Base-by-base conservation (phyloP, 2,888 invertebrate species). In the Arctia plantaginis region DNA sequence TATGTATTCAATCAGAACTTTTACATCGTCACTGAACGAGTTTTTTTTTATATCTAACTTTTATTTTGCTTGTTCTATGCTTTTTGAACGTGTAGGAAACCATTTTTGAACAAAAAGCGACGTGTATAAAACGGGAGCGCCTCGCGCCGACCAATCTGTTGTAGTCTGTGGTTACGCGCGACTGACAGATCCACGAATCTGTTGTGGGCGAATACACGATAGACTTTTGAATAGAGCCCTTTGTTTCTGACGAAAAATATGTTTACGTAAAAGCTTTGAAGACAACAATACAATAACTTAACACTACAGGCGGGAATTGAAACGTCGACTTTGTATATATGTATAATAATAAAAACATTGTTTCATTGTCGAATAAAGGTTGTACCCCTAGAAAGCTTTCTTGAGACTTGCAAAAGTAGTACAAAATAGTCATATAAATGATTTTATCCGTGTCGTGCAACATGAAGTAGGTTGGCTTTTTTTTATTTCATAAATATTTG, bases 101-200 rank as follows among this genome's bases (percentile, higher is more conserved):
- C 77, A 78, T 78, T 84, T 85, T 85, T 84, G 84, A 86, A 86
- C 85, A 85, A 86, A 88, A 89, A 86, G 83, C 80, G 83, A 87
- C 77, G 82, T 84, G 83, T 81, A 88, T 83, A 82, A 85, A 79
- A 85, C 82, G 79, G 84, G 77, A 85, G 79, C 77, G 80, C 82
- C 80, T 80, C 81, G 84, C 84, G 85, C 82, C 85, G 83, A 85
- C 83, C 88, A 84, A 89, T 90, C 87, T 89, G 89, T 86, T 90
- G 90, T 89, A 91, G 89, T 89, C 88, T 93, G 94, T 89, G 94
- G 94, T 93, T 87, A 86, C 78, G 85, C 87, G 84, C 86, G 86
- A 83, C 91, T 93, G 94, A 93, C 93, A 92, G 91, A 88, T 84
- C 87, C 91, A 90, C 89, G 91, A 90, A 91, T 92, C 89, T 87